Conservation (phyloP, 2,113 vertebrate species). For the Heterotilapia buettikoferi region DNA sequence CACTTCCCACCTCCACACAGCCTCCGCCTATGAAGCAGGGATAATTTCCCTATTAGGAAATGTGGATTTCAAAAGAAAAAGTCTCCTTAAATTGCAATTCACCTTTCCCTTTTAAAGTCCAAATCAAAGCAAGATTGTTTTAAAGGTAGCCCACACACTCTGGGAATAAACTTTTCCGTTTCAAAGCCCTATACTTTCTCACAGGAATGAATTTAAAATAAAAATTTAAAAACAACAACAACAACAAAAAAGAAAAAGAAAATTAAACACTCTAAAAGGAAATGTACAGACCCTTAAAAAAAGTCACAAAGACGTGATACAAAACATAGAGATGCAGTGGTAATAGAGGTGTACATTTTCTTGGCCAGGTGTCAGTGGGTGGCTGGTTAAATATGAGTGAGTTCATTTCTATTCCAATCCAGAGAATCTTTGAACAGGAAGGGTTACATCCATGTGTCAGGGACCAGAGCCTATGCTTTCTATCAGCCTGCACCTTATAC, state of each 20-base stretch:
- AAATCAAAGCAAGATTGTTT: neutral
- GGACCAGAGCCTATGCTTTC: neutral
- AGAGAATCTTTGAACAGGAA: neutral
- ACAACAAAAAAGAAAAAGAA: neutral
- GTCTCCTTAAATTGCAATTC: neutral
- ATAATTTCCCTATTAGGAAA: neutral
- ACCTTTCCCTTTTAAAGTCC: neutral
- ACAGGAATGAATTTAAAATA: neutral
- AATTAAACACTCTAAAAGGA: neutral
- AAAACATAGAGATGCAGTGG: neutral
- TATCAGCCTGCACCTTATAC: neutral
- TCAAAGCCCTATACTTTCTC: neutral
- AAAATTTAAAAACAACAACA: neutral
- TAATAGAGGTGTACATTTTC: neutral
- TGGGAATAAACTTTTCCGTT: neutral
- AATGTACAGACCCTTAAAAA: neutral
- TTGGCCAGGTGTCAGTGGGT: neutral
- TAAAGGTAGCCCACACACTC: neutral
- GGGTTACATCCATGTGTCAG: neutral
- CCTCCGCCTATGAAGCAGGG: neutral
- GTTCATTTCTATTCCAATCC: neutral
- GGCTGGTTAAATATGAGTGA: neutral
- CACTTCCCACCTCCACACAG: neutral
- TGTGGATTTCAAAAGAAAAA: neutral
- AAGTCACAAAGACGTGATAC: neutral